phyloP scores from a whole-genome alignment of 30 jellyfish, hydroid and myxozoan species.

The Sanderia malayensis region DNA sequence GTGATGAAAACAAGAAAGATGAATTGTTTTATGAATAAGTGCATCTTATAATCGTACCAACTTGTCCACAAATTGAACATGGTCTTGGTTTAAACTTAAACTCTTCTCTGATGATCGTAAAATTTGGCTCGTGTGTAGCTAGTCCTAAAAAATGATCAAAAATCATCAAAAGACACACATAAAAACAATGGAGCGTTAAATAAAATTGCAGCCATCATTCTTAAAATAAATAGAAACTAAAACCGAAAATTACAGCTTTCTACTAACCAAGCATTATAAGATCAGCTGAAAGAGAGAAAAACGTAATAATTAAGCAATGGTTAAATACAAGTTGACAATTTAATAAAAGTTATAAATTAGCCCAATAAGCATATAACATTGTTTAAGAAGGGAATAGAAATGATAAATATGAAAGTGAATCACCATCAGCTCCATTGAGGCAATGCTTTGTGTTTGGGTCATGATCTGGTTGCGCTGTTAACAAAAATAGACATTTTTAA shows the following conservation, averaged over 20 bases:
- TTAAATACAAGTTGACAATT: too few relatives aligned
- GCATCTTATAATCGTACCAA: too few relatives aligned
- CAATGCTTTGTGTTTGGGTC: constrained; percentile 98
- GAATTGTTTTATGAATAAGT: neutral
- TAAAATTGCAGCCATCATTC: neutral
- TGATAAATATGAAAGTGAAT: too few relatives aligned
- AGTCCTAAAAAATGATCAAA: constrained; percentile 51
- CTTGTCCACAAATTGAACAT: constrained; percentile 90
- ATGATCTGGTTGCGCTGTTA: constrained; percentile 86
- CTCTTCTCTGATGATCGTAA: constrained; percentile 96
- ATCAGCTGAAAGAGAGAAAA: constrained; percentile 78
- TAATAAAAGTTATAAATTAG: too few relatives aligned
- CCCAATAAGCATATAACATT: too few relatives aligned
- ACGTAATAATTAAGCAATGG: too few relatives aligned
- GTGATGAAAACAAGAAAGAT: neutral
- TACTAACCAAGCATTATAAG: constrained; percentile 94
- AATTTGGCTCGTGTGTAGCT: constrained; percentile 98
- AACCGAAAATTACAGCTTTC: neutral
- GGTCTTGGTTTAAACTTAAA: constrained; percentile 91
- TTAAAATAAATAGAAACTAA: neutral
- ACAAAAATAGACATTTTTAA: too few relatives aligned
- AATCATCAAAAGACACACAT: neutral
- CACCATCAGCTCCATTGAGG: constrained; percentile 99
- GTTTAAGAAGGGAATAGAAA: too few relatives aligned
- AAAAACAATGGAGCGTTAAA: neutral